Evolutionary conservation across 2,113 vertebrate genomes (phyloP).

Genomic region (Ageneiosus marmoratus): DNA sequence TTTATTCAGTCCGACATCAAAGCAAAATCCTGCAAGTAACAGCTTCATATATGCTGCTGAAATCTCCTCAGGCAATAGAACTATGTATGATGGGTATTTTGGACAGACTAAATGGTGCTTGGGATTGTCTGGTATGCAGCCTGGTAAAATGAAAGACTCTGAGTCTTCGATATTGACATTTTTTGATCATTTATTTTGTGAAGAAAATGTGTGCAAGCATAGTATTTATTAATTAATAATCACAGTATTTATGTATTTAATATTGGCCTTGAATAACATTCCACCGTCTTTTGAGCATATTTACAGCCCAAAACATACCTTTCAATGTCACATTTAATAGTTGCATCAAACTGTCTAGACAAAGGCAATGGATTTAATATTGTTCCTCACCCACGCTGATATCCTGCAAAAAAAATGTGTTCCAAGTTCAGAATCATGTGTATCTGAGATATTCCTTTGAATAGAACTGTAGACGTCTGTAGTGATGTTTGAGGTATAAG

Average conservation of each 20-base stretch:
- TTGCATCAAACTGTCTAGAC: neutral
- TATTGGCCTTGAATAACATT: neutral
- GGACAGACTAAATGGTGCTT: neutral
- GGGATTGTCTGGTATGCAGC: neutral
- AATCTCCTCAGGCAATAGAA: constrained; percentile 9
- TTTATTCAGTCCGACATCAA: constrained; percentile 16
- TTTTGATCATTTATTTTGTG: neutral
- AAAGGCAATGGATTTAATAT: neutral
- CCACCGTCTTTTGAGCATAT: neutral
- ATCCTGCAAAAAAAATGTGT: too few relatives aligned
- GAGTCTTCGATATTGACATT: neutral
- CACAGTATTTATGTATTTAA: neutral
- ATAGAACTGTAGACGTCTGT: too few relatives aligned
- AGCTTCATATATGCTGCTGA: neutral
- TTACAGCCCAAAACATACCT: neutral
- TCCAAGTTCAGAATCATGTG: too few relatives aligned
- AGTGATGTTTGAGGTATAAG: too few relatives aligned
- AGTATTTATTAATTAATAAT: too few relatives aligned
- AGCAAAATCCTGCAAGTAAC: constrained; percentile 14
- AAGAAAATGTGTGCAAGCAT: neutral
- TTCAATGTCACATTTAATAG: neutral
- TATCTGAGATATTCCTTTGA: too few relatives aligned
- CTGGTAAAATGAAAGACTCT: constrained; percentile 4
- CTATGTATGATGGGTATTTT: neutral
- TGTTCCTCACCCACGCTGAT: neutral